Percentiles rank a stretch among this genome's conserved stretches.
phyloP scores from a whole-genome alignment of 2,888 invertebrate genomes.

The Agrilus cyanescens region DNA sequence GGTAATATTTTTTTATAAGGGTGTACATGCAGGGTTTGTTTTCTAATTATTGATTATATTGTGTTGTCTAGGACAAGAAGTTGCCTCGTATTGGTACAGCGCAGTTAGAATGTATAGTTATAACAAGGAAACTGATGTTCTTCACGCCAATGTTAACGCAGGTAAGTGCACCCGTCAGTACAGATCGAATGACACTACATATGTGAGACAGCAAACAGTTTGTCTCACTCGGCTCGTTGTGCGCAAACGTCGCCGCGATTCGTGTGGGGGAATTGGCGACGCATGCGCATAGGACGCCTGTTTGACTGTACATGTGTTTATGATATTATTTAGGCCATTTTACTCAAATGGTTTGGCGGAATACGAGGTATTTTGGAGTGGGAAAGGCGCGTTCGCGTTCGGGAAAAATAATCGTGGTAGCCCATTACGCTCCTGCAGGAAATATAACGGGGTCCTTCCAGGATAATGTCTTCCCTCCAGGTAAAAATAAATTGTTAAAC shows the following conservation, averaged over 20 bases:
- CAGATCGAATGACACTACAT: too few species aligned
- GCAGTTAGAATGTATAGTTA: constrained; percentile 66
- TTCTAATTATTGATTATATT: constrained; percentile 5
- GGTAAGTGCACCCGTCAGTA: constrained; percentile 43
- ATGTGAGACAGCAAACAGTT: too few species aligned
- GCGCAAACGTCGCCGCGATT: too few species aligned
- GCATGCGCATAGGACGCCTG: too few species aligned
- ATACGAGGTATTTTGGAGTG: constrained; percentile 63
- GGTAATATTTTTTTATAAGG: constrained; percentile 32
- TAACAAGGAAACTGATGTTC: constrained; percentile 57
- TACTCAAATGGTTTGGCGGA: constrained; percentile 77
- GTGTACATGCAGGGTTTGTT: neutral
- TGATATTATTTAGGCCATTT: constrained; percentile 63
- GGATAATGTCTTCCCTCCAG: constrained; percentile 66
- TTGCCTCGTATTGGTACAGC: constrained; percentile 71
- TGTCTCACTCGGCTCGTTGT: too few species aligned
- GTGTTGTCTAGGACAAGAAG: constrained; percentile 55
- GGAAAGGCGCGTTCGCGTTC: constrained; percentile 68
- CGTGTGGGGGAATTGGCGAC: too few species aligned
- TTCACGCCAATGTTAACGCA: constrained; percentile 68
- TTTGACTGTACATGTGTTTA: constrained; percentile 2
- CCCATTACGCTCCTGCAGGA: constrained; percentile 72
- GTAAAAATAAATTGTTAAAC: constrained; percentile 25
- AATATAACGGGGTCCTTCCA: constrained; percentile 64
- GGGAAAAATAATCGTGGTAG: constrained; percentile 72